Evolutionary conservation across 37 sponge, comb jelly and placozoan species (phyloP).

Genomic region (Agelas oroides): DNA sequence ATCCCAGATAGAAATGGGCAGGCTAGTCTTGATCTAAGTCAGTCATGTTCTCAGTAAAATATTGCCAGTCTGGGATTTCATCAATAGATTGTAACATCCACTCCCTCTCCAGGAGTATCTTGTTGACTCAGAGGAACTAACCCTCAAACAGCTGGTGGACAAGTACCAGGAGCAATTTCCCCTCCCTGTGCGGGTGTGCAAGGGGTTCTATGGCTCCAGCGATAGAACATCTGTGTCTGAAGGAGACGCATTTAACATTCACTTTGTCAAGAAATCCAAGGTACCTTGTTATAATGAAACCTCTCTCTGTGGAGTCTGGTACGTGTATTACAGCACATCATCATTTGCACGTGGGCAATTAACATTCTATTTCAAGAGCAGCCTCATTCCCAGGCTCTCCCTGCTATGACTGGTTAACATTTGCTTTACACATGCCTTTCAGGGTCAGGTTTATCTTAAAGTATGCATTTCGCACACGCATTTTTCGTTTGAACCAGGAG

Average conservation of each 20-base stretch:
- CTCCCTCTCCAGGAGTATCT: too few relatives aligned
- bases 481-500: too few relatives aligned
- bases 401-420: not conserved
- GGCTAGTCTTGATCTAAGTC: too few relatives aligned
- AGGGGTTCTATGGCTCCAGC: conserved; percentile 59
- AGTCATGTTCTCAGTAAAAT: too few relatives aligned
- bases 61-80: too few relatives aligned
- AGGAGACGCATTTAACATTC: conserved; percentile 53
- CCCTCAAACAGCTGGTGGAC: not conserved
- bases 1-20: too few relatives aligned
- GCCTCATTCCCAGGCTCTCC: too few relatives aligned
- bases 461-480: too few relatives aligned
- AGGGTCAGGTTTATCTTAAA: too few relatives aligned
- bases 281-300: not conserved
- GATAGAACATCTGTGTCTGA: conserved; percentile 57
- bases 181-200: conserved; percentile 44
- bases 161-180: conserved; percentile 33
- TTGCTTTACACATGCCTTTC: too few relatives aligned
- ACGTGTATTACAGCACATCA: not conserved
- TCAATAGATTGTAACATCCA: too few relatives aligned
- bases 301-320: too few relatives aligned
- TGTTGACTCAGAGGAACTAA: not conserved
- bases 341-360: not conserved
- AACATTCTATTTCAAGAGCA: not conserved
- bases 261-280: conserved; percentile 69